Percentiles rank a stretch among this genome's conserved stretches.
Evolutionary conservation across 2,113 vertebrate genomes (phyloP).

Genomic region (Crotalus viridis): DNA sequence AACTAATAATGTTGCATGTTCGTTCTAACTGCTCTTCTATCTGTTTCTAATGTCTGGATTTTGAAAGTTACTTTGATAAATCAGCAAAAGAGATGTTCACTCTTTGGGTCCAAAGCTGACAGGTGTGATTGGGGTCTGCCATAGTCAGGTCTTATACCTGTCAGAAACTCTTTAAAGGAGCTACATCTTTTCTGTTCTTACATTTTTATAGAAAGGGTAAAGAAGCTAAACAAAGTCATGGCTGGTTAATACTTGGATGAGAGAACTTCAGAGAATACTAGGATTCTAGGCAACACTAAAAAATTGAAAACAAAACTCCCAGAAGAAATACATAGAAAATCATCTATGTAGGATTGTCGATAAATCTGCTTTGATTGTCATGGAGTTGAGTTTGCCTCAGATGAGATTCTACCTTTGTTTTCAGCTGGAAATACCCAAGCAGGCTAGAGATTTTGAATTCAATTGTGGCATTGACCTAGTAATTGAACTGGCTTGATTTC

Average conservation of each 20-base stretch:
- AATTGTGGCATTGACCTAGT: not conserved
- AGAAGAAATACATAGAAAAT: not conserved
- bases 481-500: not conserved
- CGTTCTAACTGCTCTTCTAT: not conserved
- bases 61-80: not conserved
- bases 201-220: not conserved
- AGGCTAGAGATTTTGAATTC: not conserved
- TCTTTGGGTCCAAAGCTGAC: not conserved
- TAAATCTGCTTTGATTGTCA: not conserved
- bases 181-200: not conserved
- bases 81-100: not conserved
- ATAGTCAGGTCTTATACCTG: not conserved
- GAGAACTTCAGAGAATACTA: not conserved
- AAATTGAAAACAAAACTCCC: not conserved
- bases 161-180: not conserved
- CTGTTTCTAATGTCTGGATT: not conserved
- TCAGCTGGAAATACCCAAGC: not conserved
- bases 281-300: not conserved
- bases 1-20: not conserved
- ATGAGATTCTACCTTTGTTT: not conserved
- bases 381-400: not conserved
- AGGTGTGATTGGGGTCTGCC: not conserved
- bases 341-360: not conserved
- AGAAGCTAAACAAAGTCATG: not conserved
- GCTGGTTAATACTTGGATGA: not conserved